Conservation (phyloP, 2,888 invertebrate genomes). For the Clunio marinus region DNA sequence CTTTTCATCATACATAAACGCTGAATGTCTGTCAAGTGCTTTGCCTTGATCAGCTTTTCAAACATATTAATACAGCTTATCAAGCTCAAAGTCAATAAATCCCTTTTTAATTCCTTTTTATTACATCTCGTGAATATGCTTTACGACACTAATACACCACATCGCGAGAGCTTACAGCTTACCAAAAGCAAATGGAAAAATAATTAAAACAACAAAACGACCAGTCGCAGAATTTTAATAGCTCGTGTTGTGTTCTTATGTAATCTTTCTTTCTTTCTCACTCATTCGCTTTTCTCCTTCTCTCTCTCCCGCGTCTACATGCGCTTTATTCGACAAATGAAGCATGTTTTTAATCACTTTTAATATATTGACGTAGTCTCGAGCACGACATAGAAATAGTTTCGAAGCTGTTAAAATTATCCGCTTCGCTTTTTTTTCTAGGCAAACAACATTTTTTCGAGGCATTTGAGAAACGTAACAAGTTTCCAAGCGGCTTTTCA, state of each 20-base stretch:
- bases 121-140: not conserved
- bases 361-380: slow-evolving; percentile 33
- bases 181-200: not conserved
- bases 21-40: too few relatives aligned
- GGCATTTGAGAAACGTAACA: slow-evolving; percentile 17
- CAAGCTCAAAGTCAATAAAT: too few relatives aligned
- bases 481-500: not conserved
- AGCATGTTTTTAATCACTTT: slow-evolving; percentile 38
- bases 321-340: slow-evolving; percentile 39
- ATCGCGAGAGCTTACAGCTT: not conserved
- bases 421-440: slow-evolving; percentile 13
- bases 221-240: slow-evolving; percentile 16
- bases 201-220: not conserved
- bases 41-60: too few relatives aligned
- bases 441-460: slow-evolving; percentile 35
- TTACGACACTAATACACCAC: not conserved
- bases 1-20: too few relatives aligned
- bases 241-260: slow-evolving; percentile 38
- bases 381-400: slow-evolving; percentile 6
- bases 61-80: too few relatives aligned
- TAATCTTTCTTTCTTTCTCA: slow-evolving; percentile 24
- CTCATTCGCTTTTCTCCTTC: too few relatives aligned
- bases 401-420: slow-evolving; percentile 13
- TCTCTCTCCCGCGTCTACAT: too few relatives aligned
- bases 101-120: not conserved